Base-by-base conservation (phyloP, 2,888 invertebrate species). In the Hirtodrosophila confusa region DNA sequence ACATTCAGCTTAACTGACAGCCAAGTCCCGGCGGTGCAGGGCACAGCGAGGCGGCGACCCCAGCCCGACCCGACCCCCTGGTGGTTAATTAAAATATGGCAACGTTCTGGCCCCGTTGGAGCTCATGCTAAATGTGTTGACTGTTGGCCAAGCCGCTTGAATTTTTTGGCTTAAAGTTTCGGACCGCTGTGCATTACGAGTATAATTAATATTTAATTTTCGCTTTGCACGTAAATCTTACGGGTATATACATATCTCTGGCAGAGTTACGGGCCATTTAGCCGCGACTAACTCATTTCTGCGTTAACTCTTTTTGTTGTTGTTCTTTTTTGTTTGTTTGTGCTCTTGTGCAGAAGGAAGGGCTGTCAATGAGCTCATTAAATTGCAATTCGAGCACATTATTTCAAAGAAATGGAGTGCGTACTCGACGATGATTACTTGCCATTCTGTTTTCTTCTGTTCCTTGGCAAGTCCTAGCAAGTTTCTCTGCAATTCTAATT, bases 301-400 rank as follows among this genome's bases (percentile, higher is more conserved):
- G 12, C 43, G 10, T 44, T 50, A 51, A 62, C 37, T 11, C 5
- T 44, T 11, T 23, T 24, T 51, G 7, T 27, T 58, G 0, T 45
- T 33, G 4, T 41, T 17, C 1, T 17, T 17, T 17, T 17, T 17
- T 17, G n/a, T 17, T 17, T 17, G 17, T n/a, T n/a, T 17, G 4
- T 41, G n/a, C 2, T 23, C 35, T 54, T 24, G 40, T 31, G 54
- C 35, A 43, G 51, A 35, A 4, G 39, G 41, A 51, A 70, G 53
- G 7, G 41, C 83, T 84, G 88, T 80, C 86, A 86, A 86, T 84
- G 78, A 71, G 84, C 84, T 86, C 78, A 80, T 84, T 83, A 88
- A 88, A 88, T 62, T 80, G 86, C 75, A 66, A 84, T 86, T 80
- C 78, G 31, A 53, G 55, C 40, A 61, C 65, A 62, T 79, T 57